Evolutionary conservation across 2,797 vertebrate genomes (phyloP).

Genomic region (Clarias platycephalus): DNA sequence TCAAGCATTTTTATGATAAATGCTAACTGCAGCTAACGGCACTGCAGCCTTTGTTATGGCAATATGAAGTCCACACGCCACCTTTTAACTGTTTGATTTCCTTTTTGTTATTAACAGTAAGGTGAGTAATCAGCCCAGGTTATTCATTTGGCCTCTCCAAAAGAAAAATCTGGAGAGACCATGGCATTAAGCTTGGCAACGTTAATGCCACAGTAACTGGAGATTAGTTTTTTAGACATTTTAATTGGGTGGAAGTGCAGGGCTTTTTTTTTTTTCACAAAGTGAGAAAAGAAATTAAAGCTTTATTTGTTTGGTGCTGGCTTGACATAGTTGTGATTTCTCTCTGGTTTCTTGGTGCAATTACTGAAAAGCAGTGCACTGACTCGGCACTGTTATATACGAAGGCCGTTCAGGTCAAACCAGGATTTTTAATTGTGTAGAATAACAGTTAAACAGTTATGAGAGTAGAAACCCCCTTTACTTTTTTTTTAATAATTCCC

Average conservation of each 20-base stretch:
- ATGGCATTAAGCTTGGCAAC: slow-evolving; percentile 13
- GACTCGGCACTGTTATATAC: slow-evolving; percentile 9
- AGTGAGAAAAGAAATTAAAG: slow-evolving; percentile 23
- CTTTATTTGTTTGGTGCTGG: slow-evolving; percentile 20
- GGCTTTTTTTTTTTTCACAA: background rate
- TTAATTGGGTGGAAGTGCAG: slow-evolving; percentile 52
- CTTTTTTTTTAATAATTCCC: too few species aligned
- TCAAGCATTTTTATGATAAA: background rate
- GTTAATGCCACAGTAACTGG: slow-evolving; percentile 48
- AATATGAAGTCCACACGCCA: slow-evolving; percentile 30
- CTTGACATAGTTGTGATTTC: slow-evolving; percentile 31
- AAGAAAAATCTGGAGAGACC: slow-evolving; percentile 26
- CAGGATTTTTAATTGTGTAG: too few species aligned
- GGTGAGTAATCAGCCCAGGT: slow-evolving; percentile 62
- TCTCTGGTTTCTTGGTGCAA: slow-evolving; percentile 43
- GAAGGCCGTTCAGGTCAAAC: too few species aligned
- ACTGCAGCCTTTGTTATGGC: slow-evolving; percentile 34
- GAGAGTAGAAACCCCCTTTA: too few species aligned
- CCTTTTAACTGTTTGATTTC: slow-evolving; percentile 51
- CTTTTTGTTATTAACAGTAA: slow-evolving; percentile 52
- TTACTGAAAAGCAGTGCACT: slow-evolving; percentile 34
- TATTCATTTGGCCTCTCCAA: slow-evolving; percentile 46
- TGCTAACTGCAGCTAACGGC: slow-evolving; percentile 35
- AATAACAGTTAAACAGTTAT: too few species aligned
- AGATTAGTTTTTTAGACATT: slow-evolving; percentile 55